Evolutionary conservation across 1,140 invertebrate genomes (phyloP), one percentile per base, ranked within the genome.

Genomic region (Macrosteles quadrilineatus): DNA sequence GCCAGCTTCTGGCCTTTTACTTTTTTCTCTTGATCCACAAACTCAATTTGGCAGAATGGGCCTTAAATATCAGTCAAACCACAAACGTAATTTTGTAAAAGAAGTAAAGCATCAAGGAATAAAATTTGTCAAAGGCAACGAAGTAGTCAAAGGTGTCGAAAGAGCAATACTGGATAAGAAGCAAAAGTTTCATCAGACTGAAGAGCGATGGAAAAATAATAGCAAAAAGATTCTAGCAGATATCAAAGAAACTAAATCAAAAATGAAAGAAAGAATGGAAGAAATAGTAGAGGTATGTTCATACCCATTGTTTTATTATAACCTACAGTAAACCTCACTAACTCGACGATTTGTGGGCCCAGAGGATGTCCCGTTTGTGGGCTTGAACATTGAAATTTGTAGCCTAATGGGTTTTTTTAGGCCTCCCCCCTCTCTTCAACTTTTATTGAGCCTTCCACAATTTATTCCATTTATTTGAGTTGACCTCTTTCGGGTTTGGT

Each of bases 201-300:
- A 64, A 32, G 29, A 32, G n/a, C 29, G 59, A n/a, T 31, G 29
- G 29, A 64, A 25, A 66, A 12, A 31, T 31, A 66, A 27, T 27
- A 86, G 86, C 69, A 83, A 86, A 73, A 80, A 84, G 40, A 77
- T 90, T 47, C 81, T 89, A 0, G 85, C 87, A 76, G 88, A 90
- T 76, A 86, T 90, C 71, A 83, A 87, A 72, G 87, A 89, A 78
- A 89, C 87, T 2, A 87, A 85, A 75, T 81, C 86, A 50, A 76
- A 85, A 74, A 78, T 83, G 53, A 81, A 84, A 76, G 85, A 84
- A 70, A 87, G 85, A 80, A 81, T 91, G 72, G 88, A 87, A 75
- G 86, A 87, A 82, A 86, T 88, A 27, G 86, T 89, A 71, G 86
- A 88, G 80, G 85, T 86, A 80, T 70, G 71, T 68, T 23, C 1